phyloP scores from a whole-genome alignment of 1,140 invertebrate species.

The Cotesia vestalis region DNA sequence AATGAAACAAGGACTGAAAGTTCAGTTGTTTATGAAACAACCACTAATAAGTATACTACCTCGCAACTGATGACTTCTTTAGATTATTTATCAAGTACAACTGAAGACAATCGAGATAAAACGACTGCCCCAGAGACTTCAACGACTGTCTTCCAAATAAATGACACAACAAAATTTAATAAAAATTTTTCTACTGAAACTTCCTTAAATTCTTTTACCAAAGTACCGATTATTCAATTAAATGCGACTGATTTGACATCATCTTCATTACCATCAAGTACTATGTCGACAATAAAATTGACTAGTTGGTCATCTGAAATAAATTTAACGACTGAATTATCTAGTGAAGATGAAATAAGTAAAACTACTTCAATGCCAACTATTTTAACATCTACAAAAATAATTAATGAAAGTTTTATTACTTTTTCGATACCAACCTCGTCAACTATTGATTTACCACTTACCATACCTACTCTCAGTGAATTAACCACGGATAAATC shows the following conservation, averaged over 20 bases:
- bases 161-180: neutral
- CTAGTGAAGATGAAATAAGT: neutral
- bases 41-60: neutral
- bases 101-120: neutral
- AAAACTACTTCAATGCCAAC: neutral
- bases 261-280: neutral
- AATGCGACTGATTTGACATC: conserved; percentile 7
- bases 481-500: neutral
- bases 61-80: neutral
- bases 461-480: neutral
- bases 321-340: neutral
- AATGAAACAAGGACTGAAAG: neutral
- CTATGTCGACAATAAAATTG: neutral
- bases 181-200: conserved; percentile 20
- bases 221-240: neutral
- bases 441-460: neutral
- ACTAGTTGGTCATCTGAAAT: neutral
- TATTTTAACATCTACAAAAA: neutral
- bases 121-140: conserved; percentile 18
- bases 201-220: neutral
- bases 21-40: neutral
- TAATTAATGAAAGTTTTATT: neutral
- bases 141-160: conserved; percentile 22
- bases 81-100: neutral
- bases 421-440: neutral